phyloP scores from a whole-genome alignment of 2,888 invertebrate genomes.

The Kuschelorhynchus macadamiae region DNA sequence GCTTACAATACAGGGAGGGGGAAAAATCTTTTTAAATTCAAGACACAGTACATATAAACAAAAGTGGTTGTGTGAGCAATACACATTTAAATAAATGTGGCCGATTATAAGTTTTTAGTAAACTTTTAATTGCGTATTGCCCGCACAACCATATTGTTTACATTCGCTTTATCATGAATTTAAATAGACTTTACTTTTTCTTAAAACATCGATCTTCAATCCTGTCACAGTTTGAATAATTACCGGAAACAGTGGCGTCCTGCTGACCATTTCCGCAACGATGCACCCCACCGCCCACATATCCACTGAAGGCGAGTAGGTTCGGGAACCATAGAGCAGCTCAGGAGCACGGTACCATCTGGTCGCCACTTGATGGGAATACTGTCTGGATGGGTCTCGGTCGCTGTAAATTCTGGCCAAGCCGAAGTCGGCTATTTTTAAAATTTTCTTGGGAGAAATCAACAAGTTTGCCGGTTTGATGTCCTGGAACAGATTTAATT shows the following conservation, averaged over 20 bases:
- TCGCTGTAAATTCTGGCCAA: conserved; percentile 81
- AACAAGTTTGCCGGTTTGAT: conserved; percentile 96
- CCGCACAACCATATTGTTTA: no score
- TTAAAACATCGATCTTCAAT: no score
- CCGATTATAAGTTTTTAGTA: no score
- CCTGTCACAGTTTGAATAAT: conserved; percentile 13
- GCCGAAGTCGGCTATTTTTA: conserved; percentile 97
- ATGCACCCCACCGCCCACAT: conserved; percentile 97
- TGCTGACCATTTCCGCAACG: conserved; percentile 92
- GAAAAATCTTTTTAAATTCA: no score
- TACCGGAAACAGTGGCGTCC: conserved; percentile 74
- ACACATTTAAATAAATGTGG: no score
- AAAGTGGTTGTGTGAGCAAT: no score
- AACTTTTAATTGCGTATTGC: no score
- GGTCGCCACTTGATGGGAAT: conserved; percentile 77
- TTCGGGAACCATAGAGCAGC: conserved; percentile 91
- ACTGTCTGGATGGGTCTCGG: conserved; percentile 56
- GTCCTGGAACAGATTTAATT: conserved; percentile 75
- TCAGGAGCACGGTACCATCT: conserved; percentile 98
- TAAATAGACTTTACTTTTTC: no score
- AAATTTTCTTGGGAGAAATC: conserved; percentile 83
- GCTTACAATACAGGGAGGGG: no score
- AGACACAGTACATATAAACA: no score
- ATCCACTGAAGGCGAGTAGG: conserved; percentile 91
- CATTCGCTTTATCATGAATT: no score